Evolutionary conservation across 2,797 vertebrate species (phyloP).

Genomic region (Microhierax caerulescens): DNA sequence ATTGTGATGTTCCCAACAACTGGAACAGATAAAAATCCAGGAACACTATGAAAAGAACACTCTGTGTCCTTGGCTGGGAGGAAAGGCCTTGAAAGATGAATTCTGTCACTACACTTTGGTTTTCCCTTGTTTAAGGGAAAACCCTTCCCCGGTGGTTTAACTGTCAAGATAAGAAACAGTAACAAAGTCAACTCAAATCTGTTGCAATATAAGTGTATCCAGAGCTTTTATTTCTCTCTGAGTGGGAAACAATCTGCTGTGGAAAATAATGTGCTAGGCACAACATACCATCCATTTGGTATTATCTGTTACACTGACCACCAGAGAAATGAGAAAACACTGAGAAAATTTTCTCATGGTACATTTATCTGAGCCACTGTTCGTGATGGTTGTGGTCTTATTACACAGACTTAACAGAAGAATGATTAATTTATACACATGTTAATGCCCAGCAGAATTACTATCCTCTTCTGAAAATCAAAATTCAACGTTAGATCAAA

Average conservation of each 20-base stretch:
- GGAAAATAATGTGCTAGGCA: background rate
- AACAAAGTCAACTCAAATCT: background rate
- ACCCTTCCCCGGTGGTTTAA: no score
- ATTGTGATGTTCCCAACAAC: conserved; percentile 41
- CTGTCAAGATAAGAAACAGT: background rate
- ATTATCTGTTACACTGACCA: background rate
- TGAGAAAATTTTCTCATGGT: background rate
- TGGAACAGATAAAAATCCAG: conserved; percentile 43
- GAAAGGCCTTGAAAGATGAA: conserved; percentile 64
- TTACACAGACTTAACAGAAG: background rate
- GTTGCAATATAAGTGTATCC: background rate
- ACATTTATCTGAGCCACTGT: background rate
- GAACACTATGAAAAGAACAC: conserved; percentile 47
- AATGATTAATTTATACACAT: background rate
- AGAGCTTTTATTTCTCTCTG: background rate
- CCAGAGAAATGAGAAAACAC: background rate
- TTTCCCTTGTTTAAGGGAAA: no score
- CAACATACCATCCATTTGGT: background rate
- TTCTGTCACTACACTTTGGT: conserved; percentile 15
- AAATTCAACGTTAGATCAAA: background rate
- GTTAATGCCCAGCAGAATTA: background rate
- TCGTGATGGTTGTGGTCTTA: background rate
- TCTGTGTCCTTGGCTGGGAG: conserved; percentile 19
- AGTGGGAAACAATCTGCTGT: background rate
- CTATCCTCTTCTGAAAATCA: background rate